phyloP scores from a whole-genome alignment of 2,113 vertebrate genomes.

The Caracal caracal region DNA sequence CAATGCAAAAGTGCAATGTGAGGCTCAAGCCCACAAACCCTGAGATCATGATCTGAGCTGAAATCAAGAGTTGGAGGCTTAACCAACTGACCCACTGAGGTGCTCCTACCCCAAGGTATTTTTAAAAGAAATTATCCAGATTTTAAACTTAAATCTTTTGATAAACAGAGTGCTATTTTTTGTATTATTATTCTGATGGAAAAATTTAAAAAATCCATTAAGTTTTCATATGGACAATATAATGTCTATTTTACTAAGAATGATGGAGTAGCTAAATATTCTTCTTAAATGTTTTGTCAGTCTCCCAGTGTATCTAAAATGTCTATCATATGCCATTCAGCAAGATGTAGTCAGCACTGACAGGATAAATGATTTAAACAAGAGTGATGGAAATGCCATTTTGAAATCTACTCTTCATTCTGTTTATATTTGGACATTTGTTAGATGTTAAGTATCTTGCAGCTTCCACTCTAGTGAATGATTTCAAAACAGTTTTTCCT shows the following conservation, averaged over 20 bases:
- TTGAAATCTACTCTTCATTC: neutral
- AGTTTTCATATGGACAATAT: neutral
- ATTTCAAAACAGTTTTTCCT: neutral
- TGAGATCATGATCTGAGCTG: too few species aligned
- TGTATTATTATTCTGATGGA: neutral
- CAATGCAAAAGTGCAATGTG: too few species aligned
- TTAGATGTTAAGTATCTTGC: neutral
- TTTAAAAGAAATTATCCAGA: neutral
- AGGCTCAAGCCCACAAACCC: too few species aligned
- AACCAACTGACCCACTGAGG: too few species aligned
- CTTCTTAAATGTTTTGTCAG: conserved; percentile 7
- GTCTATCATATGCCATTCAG: neutral
- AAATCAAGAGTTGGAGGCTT: too few species aligned
- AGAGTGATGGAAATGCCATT: neutral
- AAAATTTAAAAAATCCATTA: neutral
- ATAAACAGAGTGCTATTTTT: neutral
- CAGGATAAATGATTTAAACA: neutral
- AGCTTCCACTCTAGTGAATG: neutral
- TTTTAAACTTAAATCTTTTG: neutral
- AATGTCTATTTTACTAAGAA: neutral
- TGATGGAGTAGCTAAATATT: neutral
- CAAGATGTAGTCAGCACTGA: neutral
- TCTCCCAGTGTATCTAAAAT: neutral
- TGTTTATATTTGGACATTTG: neutral
- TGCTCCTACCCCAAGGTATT: neutral